Evolutionary conservation across 2,888 invertebrate genomes (phyloP).

Genomic region (Metallyticus violacea): DNA sequence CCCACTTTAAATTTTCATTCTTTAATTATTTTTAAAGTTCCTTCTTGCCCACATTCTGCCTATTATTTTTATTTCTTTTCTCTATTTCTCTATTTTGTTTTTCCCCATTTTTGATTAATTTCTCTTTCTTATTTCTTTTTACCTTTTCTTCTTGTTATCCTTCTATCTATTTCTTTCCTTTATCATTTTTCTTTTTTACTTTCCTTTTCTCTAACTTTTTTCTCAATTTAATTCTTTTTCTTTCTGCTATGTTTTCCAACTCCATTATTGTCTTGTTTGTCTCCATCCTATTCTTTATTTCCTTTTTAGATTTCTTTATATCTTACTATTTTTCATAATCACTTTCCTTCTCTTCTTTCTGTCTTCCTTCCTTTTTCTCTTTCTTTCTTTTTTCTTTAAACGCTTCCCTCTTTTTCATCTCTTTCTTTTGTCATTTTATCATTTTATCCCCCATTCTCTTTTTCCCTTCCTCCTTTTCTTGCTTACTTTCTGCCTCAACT

Average conservation of each 20-base stretch:
- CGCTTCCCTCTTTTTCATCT: no score
- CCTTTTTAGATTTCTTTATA: neutral
- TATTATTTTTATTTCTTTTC: neutral
- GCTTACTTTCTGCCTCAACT: no score
- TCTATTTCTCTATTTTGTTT: neutral
- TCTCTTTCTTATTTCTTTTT: neutral
- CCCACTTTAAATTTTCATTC: no score
- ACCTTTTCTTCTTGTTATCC: no score
- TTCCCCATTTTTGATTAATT: neutral
- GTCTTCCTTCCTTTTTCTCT: neutral
- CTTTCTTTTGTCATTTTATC: no score
- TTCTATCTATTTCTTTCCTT: neutral
- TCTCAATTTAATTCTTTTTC: neutral
- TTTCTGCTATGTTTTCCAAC: neutral
- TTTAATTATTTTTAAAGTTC: no score
- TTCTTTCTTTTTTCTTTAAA: no score
- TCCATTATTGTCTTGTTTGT: neutral
- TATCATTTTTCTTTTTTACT: neutral
- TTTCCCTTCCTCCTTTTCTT: neutral
- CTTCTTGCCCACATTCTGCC: no score
- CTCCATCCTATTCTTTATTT: neutral
- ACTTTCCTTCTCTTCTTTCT: neutral
- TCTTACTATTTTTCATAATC: neutral
- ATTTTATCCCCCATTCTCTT: neutral
- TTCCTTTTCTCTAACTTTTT: neutral